Conservation (phyloP, 2,797 vertebrate species). For the Brachyalestes nurse region DNA sequence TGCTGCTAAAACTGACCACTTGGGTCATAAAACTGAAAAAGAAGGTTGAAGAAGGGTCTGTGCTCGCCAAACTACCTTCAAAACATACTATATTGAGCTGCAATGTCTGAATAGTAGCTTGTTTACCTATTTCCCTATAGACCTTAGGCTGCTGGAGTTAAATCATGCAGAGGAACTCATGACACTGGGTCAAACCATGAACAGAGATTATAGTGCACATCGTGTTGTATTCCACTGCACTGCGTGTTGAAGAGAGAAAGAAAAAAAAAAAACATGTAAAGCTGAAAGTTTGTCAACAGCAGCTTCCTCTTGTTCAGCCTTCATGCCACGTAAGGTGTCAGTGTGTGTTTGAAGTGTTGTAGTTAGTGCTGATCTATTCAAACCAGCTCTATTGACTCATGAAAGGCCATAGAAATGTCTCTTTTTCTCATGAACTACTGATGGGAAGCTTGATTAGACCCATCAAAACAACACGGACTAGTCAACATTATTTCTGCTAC, state of each 20-base stretch:
- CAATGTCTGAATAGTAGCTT: too few species aligned
- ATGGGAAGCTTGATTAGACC: not conserved
- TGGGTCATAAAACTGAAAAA: not conserved
- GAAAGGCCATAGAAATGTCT: not conserved
- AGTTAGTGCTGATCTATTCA: not conserved
- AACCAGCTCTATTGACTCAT: not conserved
- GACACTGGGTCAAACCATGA: not conserved
- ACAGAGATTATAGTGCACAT: not conserved
- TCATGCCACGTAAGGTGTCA: not conserved
- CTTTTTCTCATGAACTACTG: not conserved
- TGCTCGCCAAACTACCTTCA: too few species aligned
- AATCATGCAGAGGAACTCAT: too few species aligned
- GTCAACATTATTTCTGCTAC: not conserved
- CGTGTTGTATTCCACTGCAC: not conserved
- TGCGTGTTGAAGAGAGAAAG: not conserved
- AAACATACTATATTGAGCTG: too few species aligned
- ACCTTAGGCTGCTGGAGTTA: too few species aligned
- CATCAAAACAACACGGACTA: not conserved
- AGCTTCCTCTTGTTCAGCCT: slow-evolving; percentile 3
- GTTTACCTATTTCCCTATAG: too few species aligned
- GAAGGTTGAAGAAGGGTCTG: not conserved
- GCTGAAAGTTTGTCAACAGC: not conserved
- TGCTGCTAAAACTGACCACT: not conserved
- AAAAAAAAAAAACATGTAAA: not conserved
- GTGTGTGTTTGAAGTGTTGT: too few species aligned